Base-by-base conservation (phyloP, 2,797 vertebrate species). In the Gymnoscopelus braueri region DNA sequence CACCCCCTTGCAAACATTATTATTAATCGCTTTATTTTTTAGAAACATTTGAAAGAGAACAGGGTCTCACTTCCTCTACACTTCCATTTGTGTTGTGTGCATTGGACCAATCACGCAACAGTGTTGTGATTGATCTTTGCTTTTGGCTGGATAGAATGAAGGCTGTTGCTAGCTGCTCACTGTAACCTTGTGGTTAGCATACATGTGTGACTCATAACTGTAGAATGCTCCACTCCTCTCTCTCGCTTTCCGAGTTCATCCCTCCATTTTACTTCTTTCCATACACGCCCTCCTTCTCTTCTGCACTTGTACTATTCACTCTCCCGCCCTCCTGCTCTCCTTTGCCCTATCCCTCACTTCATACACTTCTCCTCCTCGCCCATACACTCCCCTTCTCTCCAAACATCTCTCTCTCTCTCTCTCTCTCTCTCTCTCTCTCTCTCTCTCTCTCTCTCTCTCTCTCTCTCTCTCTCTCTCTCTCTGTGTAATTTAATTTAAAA, bases 181-280 rank as follows among this genome's bases (percentile, higher is more conserved):
- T 78, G 78, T 72, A 62, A 66, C 66, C 67, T 77, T 83, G 78
- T 68, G 86, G 82, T 86, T 75, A 64, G 57, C 83, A 29, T 4
- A 29, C 26, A 65, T 69, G 76, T 78, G 74, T 93, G 91, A 93
- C 72, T 92, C 88, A 93, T 81, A 67, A 61, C 72, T 83, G 32
- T 12, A 87, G 82, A 82, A 90, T 89, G 88, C 75, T 78, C 74
- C 84, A 82, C 90, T 88, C 87, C 39, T 44, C 39, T 39, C 35
- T 44, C 39, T 44, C 8, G 8, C 39, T 8, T 44, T 44, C 39
- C 1, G 39, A 44, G 39, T 44, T 44, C 39, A 44, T 44, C 39
- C 39, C 39, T 44, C 39, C 39, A 44, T 44, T 44, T 44, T 44
- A 44, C 39, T 44, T 44, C 39, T 44, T 44, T 44, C 39, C 39